phyloP scores from a whole-genome alignment of 2,113 vertebrate species.

The Chaetodon auriga region DNA sequence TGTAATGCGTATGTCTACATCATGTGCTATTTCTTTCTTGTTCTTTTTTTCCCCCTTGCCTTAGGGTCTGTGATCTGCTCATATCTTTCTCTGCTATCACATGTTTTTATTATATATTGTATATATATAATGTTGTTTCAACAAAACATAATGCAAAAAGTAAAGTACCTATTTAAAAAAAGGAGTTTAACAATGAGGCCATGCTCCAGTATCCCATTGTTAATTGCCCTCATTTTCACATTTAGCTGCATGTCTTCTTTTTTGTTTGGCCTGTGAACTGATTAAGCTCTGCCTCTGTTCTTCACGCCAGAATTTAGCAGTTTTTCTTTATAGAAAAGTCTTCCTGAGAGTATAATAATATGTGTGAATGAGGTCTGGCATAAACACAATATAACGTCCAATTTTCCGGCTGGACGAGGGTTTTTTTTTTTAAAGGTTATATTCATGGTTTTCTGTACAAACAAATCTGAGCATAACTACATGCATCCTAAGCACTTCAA shows the following conservation, averaged over 20 bases:
- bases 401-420: background rate
- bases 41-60: no score
- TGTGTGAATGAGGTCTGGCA: background rate
- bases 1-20: no score
- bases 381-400: background rate
- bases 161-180: no score
- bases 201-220: conserved; percentile 52
- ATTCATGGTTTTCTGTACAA: background rate
- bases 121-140: no score
- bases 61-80: no score
- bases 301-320: background rate
- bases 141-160: no score
- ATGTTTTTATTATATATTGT: no score
- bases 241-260: conserved; percentile 49
- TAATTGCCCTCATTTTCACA: conserved; percentile 67
- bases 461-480: background rate
- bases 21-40: no score
- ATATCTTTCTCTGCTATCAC: no score
- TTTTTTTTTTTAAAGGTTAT: no score
- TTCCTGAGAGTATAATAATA: background rate
- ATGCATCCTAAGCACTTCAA: background rate
- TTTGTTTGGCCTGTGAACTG: conserved; percentile 54
- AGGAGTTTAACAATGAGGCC: conserved; percentile 51
- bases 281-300: conserved; percentile 29
- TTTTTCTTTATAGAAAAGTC: background rate